These are phyloP conservation scores for Alca torda DNA, from an alignment of 2,797 vertebrate genomes.

Conservation along the genomic window DNA sequence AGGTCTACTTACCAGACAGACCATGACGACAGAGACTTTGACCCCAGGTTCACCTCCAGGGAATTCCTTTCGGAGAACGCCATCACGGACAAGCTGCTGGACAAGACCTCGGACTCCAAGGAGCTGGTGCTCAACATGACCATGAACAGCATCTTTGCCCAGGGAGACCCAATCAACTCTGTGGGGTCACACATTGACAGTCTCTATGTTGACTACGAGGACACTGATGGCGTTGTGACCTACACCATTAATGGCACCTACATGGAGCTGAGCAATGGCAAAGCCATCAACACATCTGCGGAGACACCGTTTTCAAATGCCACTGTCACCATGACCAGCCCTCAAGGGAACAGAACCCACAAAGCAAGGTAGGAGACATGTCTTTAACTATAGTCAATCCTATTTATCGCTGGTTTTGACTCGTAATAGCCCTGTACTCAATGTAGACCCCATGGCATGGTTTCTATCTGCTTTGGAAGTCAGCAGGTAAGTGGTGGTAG, in stretches of 20 bases:
- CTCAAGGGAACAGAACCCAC: slow-evolving; percentile 82
- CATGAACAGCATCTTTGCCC: slow-evolving; percentile 84
- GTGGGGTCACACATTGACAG: slow-evolving; percentile 74
- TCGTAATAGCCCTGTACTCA: not conserved
- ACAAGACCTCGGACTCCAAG: slow-evolving; percentile 72
- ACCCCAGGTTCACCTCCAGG: slow-evolving; percentile 72
- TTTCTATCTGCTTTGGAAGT: not conserved
- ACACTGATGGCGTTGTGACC: slow-evolving; percentile 65
- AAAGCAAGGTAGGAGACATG: slow-evolving; percentile 86
- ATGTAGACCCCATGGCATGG: not conserved
- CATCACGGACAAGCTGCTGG: slow-evolving; percentile 85
- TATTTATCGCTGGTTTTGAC: not conserved
- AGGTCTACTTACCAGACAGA: slow-evolving; percentile 75
- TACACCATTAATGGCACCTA: slow-evolving; percentile 81
- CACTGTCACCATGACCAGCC: slow-evolving; percentile 74
- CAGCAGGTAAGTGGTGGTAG: slow-evolving; percentile 56
- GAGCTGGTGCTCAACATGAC: slow-evolving; percentile 86
- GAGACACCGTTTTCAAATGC: slow-evolving; percentile 80
- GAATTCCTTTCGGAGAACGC: slow-evolving; percentile 83
- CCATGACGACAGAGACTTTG: slow-evolving; percentile 63
- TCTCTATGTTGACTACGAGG: slow-evolving; percentile 80
- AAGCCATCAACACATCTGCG: slow-evolving; percentile 80
- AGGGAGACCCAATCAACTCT: slow-evolving; percentile 74
- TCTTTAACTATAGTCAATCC: not conserved
- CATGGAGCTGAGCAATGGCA: slow-evolving; percentile 83